Evolutionary conservation across 2,888 invertebrate species (phyloP).

Genomic region (Conops quadrifasciatus): DNA sequence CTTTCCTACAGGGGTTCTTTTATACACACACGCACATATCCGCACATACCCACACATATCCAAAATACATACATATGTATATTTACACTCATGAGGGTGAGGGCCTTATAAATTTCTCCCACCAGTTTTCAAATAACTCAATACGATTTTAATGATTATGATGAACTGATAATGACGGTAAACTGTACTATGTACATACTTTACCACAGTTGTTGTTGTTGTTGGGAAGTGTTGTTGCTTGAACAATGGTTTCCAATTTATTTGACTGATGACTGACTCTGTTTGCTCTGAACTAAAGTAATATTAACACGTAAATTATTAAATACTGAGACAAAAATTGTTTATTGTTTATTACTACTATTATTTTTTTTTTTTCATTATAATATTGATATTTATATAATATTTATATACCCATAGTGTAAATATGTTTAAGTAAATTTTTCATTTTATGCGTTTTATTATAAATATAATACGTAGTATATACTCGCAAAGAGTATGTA

Average conservation of each 20-base stretch:
- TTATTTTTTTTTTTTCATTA: not conserved
- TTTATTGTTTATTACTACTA: no score
- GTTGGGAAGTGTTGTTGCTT: not conserved
- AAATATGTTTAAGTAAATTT: not conserved
- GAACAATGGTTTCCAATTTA: conserved; percentile 20
- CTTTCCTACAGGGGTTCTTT: no score
- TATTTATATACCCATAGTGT: no score
- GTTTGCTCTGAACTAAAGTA: not conserved
- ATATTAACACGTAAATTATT: conserved; percentile 35
- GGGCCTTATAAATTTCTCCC: no score
- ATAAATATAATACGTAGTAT: not conserved
- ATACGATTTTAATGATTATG: no score
- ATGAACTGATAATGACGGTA: no score
- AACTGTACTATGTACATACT: no score
- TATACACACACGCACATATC: not conserved
- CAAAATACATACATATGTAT: no score
- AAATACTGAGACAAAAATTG: conserved; percentile 32
- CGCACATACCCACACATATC: not conserved
- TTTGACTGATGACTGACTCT: conserved; percentile 10
- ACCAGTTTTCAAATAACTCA: no score
- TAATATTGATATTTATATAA: no score
- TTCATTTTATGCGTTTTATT: not conserved
- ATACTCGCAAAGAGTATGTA: not conserved
- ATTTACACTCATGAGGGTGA: no score
- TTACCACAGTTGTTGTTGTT: not conserved